Evolutionary conservation across 2,113 vertebrate genomes (phyloP).

Genomic region (Pica pica): DNA sequence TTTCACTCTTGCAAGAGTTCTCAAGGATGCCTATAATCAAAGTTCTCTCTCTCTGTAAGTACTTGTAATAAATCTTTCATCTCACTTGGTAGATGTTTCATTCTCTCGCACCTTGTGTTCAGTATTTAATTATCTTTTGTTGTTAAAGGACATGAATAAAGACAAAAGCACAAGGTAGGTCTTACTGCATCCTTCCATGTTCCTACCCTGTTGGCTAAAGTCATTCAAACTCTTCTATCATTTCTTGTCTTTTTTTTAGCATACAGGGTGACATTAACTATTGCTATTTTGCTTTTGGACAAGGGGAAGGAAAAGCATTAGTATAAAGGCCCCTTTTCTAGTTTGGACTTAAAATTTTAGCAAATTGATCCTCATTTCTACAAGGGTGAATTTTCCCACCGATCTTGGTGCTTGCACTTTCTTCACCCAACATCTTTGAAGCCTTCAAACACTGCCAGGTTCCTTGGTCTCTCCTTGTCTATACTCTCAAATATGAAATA

Average conservation of each 20-base stretch:
- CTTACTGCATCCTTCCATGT: neutral
- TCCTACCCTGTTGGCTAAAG: neutral
- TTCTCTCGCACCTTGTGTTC: neutral
- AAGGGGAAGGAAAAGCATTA: neutral
- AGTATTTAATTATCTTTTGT: constrained; percentile 48
- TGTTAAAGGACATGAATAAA: constrained; percentile 40
- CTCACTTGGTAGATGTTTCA: neutral
- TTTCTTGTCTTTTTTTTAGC: neutral
- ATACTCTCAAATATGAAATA: neutral
- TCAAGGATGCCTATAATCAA: constrained; percentile 56
- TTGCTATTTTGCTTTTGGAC: neutral
- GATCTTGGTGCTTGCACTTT: neutral
- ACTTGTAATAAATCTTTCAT: constrained; percentile 56
- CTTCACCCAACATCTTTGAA: neutral
- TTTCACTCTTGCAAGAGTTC: constrained; percentile 8
- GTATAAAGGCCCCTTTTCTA: neutral
- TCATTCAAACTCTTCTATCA: neutral
- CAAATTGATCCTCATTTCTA: neutral
- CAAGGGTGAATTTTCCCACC: neutral
- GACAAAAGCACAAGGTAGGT: neutral
- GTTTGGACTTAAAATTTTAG: neutral
- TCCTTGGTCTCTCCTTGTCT: neutral
- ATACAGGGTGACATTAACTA: neutral
- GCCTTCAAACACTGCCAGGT: neutral
- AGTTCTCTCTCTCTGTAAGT: constrained; percentile 9